These are phyloP conservation scores for Stomorhina lunata DNA, from an alignment of 2,888 invertebrate species.

Conservation along the genomic window DNA sequence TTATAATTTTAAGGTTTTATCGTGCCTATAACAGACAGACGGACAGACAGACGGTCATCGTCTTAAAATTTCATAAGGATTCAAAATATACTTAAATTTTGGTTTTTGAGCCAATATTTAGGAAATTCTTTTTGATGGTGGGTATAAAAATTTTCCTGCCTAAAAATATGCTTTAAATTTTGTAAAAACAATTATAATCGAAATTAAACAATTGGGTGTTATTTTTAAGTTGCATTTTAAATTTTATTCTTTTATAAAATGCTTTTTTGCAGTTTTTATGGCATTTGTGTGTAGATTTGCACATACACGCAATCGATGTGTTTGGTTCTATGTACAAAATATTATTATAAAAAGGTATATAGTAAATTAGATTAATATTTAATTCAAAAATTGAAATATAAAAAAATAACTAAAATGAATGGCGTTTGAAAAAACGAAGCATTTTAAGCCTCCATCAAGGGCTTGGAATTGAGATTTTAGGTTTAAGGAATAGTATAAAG, in stretches of 20 bases:
- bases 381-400: slow-evolving; percentile 26
- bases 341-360: slow-evolving; percentile 13
- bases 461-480: background rate
- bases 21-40: too few relatives aligned
- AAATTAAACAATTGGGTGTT: background rate
- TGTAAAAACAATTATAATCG: background rate
- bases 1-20: too few relatives aligned
- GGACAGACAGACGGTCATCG: too few relatives aligned
- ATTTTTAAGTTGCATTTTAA: slow-evolving; percentile 41
- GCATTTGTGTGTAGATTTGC: slow-evolving; percentile 15
- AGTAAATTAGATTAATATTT: slow-evolving; percentile 23
- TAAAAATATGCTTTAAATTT: background rate
- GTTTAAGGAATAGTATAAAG: background rate
- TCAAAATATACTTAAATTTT: too few relatives aligned
- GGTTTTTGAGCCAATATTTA: too few relatives aligned
- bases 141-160: too few relatives aligned
- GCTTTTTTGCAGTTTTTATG: slow-evolving; percentile 47
- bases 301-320: background rate
- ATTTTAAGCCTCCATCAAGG: too few relatives aligned
- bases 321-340: background rate
- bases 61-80: too few relatives aligned
- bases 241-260: slow-evolving; percentile 49
- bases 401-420: background rate
- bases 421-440: too few relatives aligned
- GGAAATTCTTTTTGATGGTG: too few relatives aligned